Evolutionary conservation across 2,113 vertebrate species (phyloP).

Genomic region (Oreochromis aureus): DNA sequence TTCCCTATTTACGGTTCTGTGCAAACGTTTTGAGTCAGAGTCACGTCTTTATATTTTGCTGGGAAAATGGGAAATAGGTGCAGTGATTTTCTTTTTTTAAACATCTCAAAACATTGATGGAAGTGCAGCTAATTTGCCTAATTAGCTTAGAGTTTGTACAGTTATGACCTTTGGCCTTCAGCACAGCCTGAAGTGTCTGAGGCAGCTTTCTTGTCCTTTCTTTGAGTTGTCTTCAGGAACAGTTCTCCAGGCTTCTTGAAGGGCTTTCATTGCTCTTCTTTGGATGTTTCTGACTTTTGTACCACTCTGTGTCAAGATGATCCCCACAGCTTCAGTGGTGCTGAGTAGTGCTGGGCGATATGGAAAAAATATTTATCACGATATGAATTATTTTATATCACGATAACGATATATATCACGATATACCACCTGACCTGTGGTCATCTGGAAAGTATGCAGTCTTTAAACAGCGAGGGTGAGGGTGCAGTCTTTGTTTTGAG

Average conservation of each 20-base stretch:
- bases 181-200: background rate
- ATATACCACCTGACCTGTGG: too few relatives aligned
- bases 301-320: background rate
- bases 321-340: background rate
- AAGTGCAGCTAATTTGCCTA: background rate
- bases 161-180: background rate
- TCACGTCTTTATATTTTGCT: background rate
- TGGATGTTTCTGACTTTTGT: background rate
- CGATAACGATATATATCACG: too few relatives aligned
- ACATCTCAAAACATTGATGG: background rate
- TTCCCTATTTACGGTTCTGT: rapidly evolving
- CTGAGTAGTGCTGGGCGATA: too few relatives aligned
- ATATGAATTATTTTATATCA: too few relatives aligned
- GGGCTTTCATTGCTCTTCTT: background rate
- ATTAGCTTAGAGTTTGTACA: background rate
- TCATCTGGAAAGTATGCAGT: too few relatives aligned
- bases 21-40: background rate
- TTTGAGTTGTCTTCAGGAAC: background rate
- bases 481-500: too few relatives aligned
- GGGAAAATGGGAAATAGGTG: background rate
- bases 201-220: background rate
- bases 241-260: background rate
- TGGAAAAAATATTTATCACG: too few relatives aligned
- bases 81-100: background rate
- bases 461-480: too few relatives aligned